A percentile compares a stretch with the other conserved stretches of the same genome.
phyloP scores from a whole-genome alignment of 1,140 invertebrate species.

The Cydia strobilella region DNA sequence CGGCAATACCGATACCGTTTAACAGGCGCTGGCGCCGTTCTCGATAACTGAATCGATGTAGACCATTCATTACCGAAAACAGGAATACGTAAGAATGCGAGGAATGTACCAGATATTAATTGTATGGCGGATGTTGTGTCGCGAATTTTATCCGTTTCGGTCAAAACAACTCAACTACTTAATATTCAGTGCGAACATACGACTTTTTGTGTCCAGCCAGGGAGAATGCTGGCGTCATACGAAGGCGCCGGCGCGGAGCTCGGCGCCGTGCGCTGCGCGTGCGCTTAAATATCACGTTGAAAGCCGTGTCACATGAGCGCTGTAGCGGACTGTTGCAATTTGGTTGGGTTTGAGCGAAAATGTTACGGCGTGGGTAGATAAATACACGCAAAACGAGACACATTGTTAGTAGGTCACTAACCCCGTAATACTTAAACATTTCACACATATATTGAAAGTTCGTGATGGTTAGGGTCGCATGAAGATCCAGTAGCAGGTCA shows the following conservation, averaged over 20 bases:
- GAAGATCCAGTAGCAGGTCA: too few species aligned
- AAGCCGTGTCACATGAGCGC: conserved; percentile 1
- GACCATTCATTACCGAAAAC: conserved; percentile 50
- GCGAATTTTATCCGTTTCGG: conserved; percentile 1
- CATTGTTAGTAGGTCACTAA: neutral
- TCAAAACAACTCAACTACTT: neutral
- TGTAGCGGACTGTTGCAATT: conserved; percentile 14
- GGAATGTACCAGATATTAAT: conserved; percentile 69
- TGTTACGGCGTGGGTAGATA: conserved; percentile 1
- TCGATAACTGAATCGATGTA: conserved; percentile 39
- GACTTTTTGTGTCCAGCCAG: conserved; percentile 27
- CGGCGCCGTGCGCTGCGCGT: conserved; percentile 41
- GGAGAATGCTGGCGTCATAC: conserved; percentile 50
- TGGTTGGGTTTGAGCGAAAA: conserved; percentile 23
- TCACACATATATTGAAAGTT: too few species aligned
- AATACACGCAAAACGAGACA: neutral
- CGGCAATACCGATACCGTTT: conserved; percentile 14
- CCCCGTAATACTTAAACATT: neutral
- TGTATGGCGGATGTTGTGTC: conserved; percentile 49
- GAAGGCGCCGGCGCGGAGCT: conserved; percentile 55
- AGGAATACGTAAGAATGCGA: conserved; percentile 61
- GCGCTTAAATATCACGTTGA: conserved; percentile 52
- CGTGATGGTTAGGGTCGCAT: too few species aligned
- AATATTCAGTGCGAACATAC: neutral
- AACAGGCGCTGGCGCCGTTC: conserved; percentile 38